Evolutionary conservation across 2,888 invertebrate species (phyloP), one percentile per base, ranked within the genome.

Genomic region (Mycalesis mineus): DNA sequence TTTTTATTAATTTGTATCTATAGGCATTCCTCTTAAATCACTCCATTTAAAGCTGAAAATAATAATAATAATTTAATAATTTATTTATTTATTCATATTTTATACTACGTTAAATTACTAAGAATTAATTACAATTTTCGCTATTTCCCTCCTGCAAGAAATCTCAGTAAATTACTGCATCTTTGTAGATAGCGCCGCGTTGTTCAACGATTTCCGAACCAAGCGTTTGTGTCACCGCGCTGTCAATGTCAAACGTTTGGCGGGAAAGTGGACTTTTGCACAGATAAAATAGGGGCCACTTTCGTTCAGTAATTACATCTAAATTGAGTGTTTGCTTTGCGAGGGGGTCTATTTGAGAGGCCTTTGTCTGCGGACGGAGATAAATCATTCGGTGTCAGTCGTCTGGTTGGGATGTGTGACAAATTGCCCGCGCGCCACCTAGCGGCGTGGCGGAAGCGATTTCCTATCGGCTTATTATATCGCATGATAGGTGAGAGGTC

Each of bases 341-440:
- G 74, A 78, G 77, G 81, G 82, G 82, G 80, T 76, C 75, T 85
- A 84, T 87, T 87, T 84, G 74, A 80, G 79, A 77, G 77, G 80
- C 79, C 80, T 84, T 84, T 84, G 82, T 82, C 76, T 80, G 79
- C 71, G 72, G 71, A 68, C 65, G 73, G 76, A 67, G 73, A 88
- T 88, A 82, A 88, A 88, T 88, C 88, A 88, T 84, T 80, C 72
- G 73, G 70, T 80, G 85, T 87, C 85, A 82, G 68, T 74, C 74
- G 78, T 74, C 74, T 75, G 76, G 77, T 74, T 72, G 75, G 74
- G 75, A 71, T 75, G 78, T 76, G 82, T 88, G 87, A 88, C 87
- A 88, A 88, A 88, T 88, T 84, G 78, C 84, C 77, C 73, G 70
- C 63, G 72, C 69, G 72, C 78, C 78, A 80, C 77, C 80, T 78